Conservation (phyloP, 2,888 invertebrate genomes). For the Nesidiocoris tenuis region DNA sequence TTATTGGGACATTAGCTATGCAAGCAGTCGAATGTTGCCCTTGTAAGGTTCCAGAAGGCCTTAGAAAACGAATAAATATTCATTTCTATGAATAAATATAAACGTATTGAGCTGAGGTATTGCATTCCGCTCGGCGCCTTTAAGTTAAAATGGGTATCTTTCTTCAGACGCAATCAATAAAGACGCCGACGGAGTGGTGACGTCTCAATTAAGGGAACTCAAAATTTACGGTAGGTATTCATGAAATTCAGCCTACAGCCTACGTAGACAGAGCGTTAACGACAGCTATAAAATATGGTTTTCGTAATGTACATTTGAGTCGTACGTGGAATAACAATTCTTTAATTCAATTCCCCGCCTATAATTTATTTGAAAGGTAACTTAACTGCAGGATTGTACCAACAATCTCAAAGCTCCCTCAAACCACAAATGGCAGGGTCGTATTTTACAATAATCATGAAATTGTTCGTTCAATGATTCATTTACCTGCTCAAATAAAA, state of each 20-base stretch:
- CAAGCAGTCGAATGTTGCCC: slow-evolving; percentile 3
- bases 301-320: no score
- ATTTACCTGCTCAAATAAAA: no score
- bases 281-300: no score
- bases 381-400: no score
- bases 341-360: no score
- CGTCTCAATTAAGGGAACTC: not conserved
- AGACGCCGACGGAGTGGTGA: not conserved
- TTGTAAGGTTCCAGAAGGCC: slow-evolving; percentile 8
- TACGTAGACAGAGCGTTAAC: not conserved
- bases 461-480: no score
- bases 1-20: slow-evolving; percentile 23
- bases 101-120: not conserved
- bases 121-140: not conserved
- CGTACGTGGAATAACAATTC: no score
- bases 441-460: no score
- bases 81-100: slow-evolving; percentile 19
- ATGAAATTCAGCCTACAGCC: not conserved
- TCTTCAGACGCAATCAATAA: not conserved
- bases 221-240: not conserved
- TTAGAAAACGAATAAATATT: slow-evolving; percentile 1
- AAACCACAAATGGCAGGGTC: no score
- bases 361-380: no score
- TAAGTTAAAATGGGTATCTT: not conserved
- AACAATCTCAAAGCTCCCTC: no score